Conservation (phyloP, 2,888 invertebrate species). For the Pasiphila rectangulata region DNA sequence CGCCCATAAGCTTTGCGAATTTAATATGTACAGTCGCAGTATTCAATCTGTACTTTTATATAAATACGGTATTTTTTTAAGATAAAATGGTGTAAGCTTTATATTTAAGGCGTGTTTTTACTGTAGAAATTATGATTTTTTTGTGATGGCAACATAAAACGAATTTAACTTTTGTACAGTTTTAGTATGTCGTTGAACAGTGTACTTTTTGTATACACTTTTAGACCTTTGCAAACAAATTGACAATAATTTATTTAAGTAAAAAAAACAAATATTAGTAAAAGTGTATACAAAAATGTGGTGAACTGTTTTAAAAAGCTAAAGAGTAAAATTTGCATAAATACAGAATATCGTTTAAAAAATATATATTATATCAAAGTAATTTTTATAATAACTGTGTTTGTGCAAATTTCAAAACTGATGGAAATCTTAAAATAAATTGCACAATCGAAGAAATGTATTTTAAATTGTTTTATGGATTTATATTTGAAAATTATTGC, state of each 20-base stretch:
- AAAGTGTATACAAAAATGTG: not conserved
- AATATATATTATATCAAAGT: not conserved
- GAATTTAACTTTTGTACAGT: no score
- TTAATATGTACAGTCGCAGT: constrained; percentile 38
- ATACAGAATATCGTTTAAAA: no score
- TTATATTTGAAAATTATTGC: not conserved
- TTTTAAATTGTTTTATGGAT: no score
- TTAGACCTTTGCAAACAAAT: no score
- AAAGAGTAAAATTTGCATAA: not conserved
- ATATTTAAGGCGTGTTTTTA: constrained; percentile 2
- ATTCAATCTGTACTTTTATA: constrained; percentile 2
- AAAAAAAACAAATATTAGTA: not conserved
- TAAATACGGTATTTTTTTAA: no score
- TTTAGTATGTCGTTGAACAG: no score
- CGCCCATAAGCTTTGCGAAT: constrained; percentile 59
- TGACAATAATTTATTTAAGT: no score
- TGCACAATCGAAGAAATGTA: constrained; percentile 16
- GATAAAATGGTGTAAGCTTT: constrained; percentile 1
- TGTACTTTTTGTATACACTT: no score
- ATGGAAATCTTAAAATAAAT: not conserved
- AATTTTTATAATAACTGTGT: not conserved
- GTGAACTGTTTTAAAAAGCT: not conserved
- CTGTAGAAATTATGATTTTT: not conserved
- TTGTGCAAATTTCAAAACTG: not conserved
- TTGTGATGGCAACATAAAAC: constrained; percentile 6